A percentile compares a stretch with the other conserved stretches of the same genome.
These are phyloP conservation scores for Agonum fuliginosum DNA, from an alignment of 2,888 invertebrate genomes.

Conservation along the genomic window DNA sequence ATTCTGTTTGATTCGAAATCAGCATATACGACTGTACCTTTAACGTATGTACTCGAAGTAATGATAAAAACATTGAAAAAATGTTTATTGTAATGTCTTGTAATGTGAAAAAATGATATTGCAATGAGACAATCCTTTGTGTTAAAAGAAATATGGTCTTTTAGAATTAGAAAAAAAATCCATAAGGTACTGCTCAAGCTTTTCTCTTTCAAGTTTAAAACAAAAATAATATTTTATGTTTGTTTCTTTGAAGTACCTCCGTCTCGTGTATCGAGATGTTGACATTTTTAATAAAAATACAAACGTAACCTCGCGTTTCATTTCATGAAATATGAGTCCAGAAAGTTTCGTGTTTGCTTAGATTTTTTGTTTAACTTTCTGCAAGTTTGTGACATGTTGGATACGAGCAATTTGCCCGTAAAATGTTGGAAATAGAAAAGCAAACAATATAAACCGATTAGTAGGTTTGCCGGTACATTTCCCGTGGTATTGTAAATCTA, in stretches of 20 bases:
- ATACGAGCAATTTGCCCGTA: not conserved
- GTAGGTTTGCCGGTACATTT: not conserved
- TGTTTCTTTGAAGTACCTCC: no score
- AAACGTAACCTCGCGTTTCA: conserved; percentile 2
- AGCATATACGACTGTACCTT: no score
- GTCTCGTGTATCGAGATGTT: not conserved
- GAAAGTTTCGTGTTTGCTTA: not conserved
- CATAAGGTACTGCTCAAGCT: no score
- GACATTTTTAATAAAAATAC: conserved; percentile 24
- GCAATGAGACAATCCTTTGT: no score
- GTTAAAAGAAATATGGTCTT: no score
- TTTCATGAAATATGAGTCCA: conserved; percentile 25
- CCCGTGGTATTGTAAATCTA: not conserved
- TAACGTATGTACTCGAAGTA: no score
- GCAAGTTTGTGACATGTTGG: not conserved
- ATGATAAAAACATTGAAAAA: no score
- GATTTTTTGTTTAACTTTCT: conserved; percentile 19
- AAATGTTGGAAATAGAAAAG: not conserved
- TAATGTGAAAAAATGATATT: no score
- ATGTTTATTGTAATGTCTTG: no score
- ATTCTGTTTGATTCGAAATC: no score
- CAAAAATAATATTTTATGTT: conserved; percentile 21
- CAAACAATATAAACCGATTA: conserved; percentile 9
- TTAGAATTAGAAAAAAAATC: no score
- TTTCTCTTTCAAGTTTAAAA: conserved; percentile 3